Base-by-base conservation (phyloP, 2,113 vertebrate species). In the Fregetta grallaria region DNA sequence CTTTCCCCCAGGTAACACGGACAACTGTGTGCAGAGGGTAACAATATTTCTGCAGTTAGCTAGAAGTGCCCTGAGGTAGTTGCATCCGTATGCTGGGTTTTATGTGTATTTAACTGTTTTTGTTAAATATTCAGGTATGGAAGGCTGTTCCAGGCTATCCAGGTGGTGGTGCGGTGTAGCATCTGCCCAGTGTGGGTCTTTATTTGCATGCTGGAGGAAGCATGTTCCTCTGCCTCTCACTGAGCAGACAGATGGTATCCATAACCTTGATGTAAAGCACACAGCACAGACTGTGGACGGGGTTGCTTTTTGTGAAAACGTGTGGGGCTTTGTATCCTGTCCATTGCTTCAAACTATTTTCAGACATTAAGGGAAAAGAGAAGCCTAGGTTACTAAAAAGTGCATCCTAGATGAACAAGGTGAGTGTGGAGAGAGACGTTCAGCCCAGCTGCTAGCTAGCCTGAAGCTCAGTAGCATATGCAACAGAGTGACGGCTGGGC, bases 1-100 rank as follows among this genome's bases (percentile, higher is more conserved):
- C 18, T 27, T 45, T 38, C 15, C 40, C 34, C 26, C 5, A 0
- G 12, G 5, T 21, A 22, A 7, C 13, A 1, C 0, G 3, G 26
- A 7, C 16, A 7, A 2, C 7, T 38, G 63, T 8, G 27, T 10
- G 7, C 1, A 1, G 58, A n/a, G 49, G 36, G 4, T 2, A 6
- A 10, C 15, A 11, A 3, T n/a, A 4, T 5, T 19, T 7, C 44
- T n/a, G 16, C 25, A 2, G 9, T 11, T 3, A 14, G 65, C 34
- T 25, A 26, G 16, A 3, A 30, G 30, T 29, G 49, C 30, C 68
- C 26, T 17, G 38, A 44, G 53, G 44, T 13, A 19, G 34, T 38
- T 17, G 9, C 40, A 11, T 30, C 27, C 5, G 6, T 10, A 0
- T 17, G 30, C 55, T 1, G 45, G 17, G 7, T 53, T 42, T 26